These are phyloP conservation scores for Cheumatopsyche charites DNA, from an alignment of 1,140 invertebrate genomes.

Conservation along the genomic window DNA sequence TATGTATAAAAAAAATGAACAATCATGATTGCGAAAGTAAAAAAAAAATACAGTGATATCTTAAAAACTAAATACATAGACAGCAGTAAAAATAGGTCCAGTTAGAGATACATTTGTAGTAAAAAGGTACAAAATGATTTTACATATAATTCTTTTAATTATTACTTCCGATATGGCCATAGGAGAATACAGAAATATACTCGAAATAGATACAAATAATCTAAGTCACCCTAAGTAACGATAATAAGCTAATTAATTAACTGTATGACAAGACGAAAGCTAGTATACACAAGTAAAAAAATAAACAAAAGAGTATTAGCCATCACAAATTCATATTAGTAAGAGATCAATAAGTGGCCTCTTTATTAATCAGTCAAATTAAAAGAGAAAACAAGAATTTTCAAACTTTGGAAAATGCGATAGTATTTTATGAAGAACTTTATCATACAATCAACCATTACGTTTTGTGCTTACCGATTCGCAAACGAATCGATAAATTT, in stretches of 20 bases:
- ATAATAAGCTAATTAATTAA: conserved; percentile 23
- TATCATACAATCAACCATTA: no score
- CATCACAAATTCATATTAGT: no score
- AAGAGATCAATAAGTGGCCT: no score
- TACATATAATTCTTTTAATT: conserved; percentile 11
- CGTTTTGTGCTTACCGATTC: no score
- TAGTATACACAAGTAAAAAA: conserved; percentile 8
- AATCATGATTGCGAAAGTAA: conserved; percentile 4
- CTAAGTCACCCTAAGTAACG: neutral
- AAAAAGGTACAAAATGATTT: conserved; percentile 47
- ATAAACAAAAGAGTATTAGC: neutral
- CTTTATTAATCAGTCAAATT: neutral
- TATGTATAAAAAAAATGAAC: conserved; percentile 6
- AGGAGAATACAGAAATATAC: conserved; percentile 21
- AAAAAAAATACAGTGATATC: conserved; percentile 18
- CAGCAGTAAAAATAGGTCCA: conserved; percentile 38
- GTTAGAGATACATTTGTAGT: conserved; percentile 37
- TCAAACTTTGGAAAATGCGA: neutral
- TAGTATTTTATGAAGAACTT: no score
- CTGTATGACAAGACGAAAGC: conserved; percentile 19
- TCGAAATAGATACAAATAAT: conserved; percentile 23
- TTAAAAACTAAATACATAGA: conserved; percentile 39
- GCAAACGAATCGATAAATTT: no score
- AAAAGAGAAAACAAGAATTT: neutral
- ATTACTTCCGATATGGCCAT: conserved; percentile 21